Conservation (phyloP, 1,140 invertebrate genomes). For the Zaprionus taronus region DNA sequence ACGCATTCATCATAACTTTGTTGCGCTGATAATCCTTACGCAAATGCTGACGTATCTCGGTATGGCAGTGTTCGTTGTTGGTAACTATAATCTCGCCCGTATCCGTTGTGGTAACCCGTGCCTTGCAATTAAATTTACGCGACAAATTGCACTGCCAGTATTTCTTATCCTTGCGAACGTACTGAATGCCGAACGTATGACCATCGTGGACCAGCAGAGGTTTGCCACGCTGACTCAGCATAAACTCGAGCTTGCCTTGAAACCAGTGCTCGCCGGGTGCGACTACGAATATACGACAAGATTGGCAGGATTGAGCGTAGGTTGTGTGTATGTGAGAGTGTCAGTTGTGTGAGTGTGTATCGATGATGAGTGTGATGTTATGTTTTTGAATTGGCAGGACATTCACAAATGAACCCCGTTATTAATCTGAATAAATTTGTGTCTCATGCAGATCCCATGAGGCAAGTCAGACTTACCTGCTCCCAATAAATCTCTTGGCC, state of each 20-base stretch:
- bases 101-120: conserved; percentile 83
- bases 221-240: conserved; percentile 84
- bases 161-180: conserved; percentile 84
- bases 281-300: conserved; percentile 78
- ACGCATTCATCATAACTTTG: conserved; percentile 83
- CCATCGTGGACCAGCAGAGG: conserved; percentile 84
- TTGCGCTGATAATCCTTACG: conserved; percentile 84
- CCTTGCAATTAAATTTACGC: conserved; percentile 84
- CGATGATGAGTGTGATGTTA: conserved; percentile 26
- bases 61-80: conserved; percentile 84
- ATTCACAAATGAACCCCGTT: conserved; percentile 73
- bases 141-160: conserved; percentile 84
- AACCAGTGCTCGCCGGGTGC: conserved; percentile 84
- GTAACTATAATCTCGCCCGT: conserved; percentile 84
- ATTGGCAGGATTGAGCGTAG: conserved; percentile 54
- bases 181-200: conserved; percentile 84
- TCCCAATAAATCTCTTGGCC: background rate
- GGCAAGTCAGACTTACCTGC: conserved; percentile 57
- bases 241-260: conserved; percentile 84
- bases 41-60: conserved; percentile 83
- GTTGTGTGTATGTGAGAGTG: conserved; percentile 15
- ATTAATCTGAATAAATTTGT: conserved; percentile 30
- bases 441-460: conserved; percentile 62
- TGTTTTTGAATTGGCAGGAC: conserved; percentile 61
- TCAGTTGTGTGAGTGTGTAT: conserved; percentile 8